These are phyloP conservation scores for Sinodicranocentrus sp. DNA, from an alignment of 2,888 invertebrate genomes.

Conservation along the genomic window DNA sequence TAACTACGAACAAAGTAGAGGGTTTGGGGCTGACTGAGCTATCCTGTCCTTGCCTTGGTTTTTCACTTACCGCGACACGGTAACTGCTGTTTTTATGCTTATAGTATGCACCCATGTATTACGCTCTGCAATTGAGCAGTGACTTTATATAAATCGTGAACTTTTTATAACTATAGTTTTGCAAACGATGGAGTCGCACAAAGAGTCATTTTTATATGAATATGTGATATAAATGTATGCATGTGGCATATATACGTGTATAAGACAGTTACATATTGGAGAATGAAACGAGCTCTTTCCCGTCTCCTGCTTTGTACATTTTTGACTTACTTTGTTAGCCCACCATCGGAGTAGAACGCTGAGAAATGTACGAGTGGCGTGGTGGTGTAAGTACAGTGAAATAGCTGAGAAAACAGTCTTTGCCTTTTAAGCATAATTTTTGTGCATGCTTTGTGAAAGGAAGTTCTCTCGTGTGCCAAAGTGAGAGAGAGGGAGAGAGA, in stretches of 20 bases:
- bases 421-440: conserved; percentile 26
- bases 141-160: not conserved
- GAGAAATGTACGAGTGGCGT: not conserved
- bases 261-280: conserved; percentile 6
- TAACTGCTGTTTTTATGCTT: conserved; percentile 11
- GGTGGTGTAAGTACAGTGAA: not conserved
- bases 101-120: not conserved
- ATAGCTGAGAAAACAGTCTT: conserved; percentile 21
- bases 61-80: conserved; percentile 24
- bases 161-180: not conserved
- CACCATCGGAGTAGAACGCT: conserved; percentile 32
- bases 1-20: conserved; percentile 14
- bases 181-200: not conserved
- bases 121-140: conserved; percentile 2
- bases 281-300: conserved; percentile 25
- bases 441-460: conserved; percentile 20
- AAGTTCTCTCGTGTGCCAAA: conserved; percentile 27
- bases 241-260: not conserved
- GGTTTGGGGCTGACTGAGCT: not conserved
- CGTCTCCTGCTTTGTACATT: conserved; percentile 28
- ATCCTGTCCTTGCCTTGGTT: conserved; percentile 14
- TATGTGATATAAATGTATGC: conserved; percentile 1
- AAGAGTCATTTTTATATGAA: not conserved
- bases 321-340: conserved; percentile 30
- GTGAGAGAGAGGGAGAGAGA: too few relatives aligned